Conservation (phyloP, 2,888 invertebrate genomes). For the Galerucella calmariensis region DNA sequence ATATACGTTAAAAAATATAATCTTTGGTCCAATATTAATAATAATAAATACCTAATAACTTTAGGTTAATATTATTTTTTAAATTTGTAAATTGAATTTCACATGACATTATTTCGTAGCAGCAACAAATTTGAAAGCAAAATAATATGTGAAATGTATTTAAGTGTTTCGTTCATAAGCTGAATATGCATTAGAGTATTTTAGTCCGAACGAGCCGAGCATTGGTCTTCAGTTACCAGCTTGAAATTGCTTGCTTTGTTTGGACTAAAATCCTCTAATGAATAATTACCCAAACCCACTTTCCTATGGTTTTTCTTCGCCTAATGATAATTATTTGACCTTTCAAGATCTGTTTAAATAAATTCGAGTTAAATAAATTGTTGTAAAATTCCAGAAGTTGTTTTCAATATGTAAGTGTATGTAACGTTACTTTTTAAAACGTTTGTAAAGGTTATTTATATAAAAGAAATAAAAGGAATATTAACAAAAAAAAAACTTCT, state of each 20-base stretch:
- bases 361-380: not conserved
- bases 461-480: slow-evolving; percentile 20
- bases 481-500: slow-evolving; percentile 41
- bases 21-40: no score
- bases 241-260: no score
- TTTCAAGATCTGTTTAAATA: not conserved
- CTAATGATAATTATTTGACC: no score
- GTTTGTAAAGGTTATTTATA: not conserved
- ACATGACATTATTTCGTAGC: no score
- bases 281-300: no score
- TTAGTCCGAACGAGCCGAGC: no score
- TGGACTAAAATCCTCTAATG: no score
- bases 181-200: not conserved
- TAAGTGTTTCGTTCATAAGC: not conserved
- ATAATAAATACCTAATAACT: no score
- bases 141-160: not conserved
- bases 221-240: no score
- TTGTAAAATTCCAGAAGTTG: not conserved
- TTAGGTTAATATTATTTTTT: not conserved
- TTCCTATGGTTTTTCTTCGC: no score
- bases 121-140: no score
- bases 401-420: not conserved
- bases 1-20: no score
- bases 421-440: not conserved
- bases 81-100: not conserved